These are phyloP conservation scores for Tribolium castaneum DNA, from an alignment of 1,140 invertebrate species.

Conservation along the genomic window DNA sequence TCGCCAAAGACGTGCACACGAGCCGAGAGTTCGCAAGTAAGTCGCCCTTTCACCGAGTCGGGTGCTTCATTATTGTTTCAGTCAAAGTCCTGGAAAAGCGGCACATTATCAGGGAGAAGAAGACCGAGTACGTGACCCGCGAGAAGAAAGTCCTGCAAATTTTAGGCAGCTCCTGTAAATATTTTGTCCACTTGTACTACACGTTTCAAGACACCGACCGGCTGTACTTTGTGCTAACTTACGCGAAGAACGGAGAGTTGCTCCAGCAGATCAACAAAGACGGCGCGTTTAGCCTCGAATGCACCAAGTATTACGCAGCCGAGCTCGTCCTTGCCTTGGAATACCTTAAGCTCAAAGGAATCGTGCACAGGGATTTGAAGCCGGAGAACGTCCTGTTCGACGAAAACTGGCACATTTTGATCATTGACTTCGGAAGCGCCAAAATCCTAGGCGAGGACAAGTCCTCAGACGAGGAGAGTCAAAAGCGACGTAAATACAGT, in stretches of 20 bases:
- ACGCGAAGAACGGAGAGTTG: slow-evolving; percentile 95
- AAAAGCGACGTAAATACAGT: slow-evolving; percentile 77
- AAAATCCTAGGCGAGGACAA: slow-evolving; percentile 78
- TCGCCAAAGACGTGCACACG: slow-evolving; percentile 91
- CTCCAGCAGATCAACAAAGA: slow-evolving; percentile 92
- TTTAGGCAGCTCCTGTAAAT: slow-evolving; percentile 76
- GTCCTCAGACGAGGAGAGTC: slow-evolving; percentile 57
- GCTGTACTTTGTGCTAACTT: slow-evolving; percentile 96
- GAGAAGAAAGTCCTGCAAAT: slow-evolving; percentile 92
- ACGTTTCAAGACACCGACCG: slow-evolving; percentile 96
- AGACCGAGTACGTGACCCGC: slow-evolving; percentile 91
- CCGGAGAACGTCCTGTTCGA: slow-evolving; percentile 91
- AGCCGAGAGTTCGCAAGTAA: slow-evolving; percentile 94
- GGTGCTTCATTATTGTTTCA: slow-evolving; percentile 67
- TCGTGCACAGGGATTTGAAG: slow-evolving; percentile 94
- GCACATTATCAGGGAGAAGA: slow-evolving; percentile 92
- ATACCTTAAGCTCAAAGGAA: slow-evolving; percentile 88
- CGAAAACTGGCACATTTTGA: slow-evolving; percentile 95
- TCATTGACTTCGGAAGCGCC: slow-evolving; percentile 97
- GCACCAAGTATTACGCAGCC: slow-evolving; percentile 92
- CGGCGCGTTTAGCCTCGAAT: slow-evolving; percentile 89
- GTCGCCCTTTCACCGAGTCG: slow-evolving; percentile 61
- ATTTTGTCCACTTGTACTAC: slow-evolving; percentile 94
- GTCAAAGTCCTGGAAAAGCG: slow-evolving; percentile 97
- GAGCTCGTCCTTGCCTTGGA: slow-evolving; percentile 94